Evolutionary conservation across 1,140 invertebrate species (phyloP), one percentile per base, ranked within the genome.

Genomic region (Atopsyche davidsoni): DNA sequence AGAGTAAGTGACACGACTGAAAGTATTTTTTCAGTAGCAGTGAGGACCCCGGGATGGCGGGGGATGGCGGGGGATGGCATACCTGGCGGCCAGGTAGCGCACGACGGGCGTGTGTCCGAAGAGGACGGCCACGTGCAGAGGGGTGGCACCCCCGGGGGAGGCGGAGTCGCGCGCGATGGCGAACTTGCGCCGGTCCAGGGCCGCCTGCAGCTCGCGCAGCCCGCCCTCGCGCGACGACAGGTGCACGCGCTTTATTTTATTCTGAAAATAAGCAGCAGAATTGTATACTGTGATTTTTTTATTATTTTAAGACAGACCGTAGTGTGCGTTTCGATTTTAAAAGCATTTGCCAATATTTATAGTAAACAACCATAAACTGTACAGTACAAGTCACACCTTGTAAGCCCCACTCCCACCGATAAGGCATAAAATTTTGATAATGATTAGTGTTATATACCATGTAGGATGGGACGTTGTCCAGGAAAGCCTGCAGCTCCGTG

Each of bases 101-200:
- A 79, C 67, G 51, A 79, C 77, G 60, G 81, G 79, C 9, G 82
- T 86, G 62, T 85, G 80, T 21, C 85, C 85, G 67, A 86, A 88
- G 47, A 95, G 77, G 0, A 88, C 85, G 6, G 93, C 92, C 40
- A 94, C 92, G 68, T 98, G 95, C 28, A 98, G 72, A 2, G 94
- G 87, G 1, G 92, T 93, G 18, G 92, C 83, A n/a, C 92, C 89
- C 59, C 88, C 84, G 24, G 87, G 79, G 34, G 85, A 86, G 53
- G 81, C 77, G 43, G 77, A 75, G 69, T 95, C 88, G 58, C 86
- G 79, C 4, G 90, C 88, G 32, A 91, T 79, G 6, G 90, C 90
- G 63, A 96, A 89, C 77, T 94, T 92, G 63, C 90, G 87, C 46
- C 92, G 72, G 72, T 96, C 92, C 56, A 95, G 72, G 2, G 91